These are phyloP conservation scores for Alentia gelatinosa DNA, from an alignment of 2,888 invertebrate species.

Conservation along the genomic window DNA sequence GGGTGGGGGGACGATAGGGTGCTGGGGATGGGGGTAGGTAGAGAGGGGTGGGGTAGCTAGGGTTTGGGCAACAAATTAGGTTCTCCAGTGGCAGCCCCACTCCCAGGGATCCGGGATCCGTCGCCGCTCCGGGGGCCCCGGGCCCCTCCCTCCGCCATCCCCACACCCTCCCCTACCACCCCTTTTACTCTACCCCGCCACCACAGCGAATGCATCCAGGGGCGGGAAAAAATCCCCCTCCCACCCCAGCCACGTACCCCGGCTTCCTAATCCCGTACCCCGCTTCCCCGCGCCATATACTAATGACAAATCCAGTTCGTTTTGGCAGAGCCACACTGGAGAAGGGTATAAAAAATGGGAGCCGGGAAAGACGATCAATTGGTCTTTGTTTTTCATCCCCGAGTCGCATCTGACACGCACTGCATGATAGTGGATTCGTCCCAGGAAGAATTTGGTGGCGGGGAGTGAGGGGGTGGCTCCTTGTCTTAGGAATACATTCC, in stretches of 20 bases:
- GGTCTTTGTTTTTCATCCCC: neutral
- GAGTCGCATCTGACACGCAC: neutral
- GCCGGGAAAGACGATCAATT: neutral
- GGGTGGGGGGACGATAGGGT: neutral
- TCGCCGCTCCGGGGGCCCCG: slow-evolving; percentile 37
- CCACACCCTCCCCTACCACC: neutral
- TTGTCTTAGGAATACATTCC: neutral
- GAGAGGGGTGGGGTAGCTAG: neutral
- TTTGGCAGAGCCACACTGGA: neutral
- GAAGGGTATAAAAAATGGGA: neutral
- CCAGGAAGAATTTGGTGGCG: neutral
- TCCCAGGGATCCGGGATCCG: slow-evolving; percentile 18
- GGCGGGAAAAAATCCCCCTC: slow-evolving; percentile 37
- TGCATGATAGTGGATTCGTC: neutral
- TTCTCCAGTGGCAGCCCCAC: slow-evolving; percentile 2
- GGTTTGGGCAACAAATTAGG: slow-evolving; percentile 23
- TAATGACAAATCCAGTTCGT: neutral
- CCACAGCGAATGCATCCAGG: slow-evolving; percentile 37
- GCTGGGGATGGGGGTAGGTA: neutral
- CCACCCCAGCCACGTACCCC: neutral
- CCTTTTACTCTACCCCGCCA: neutral
- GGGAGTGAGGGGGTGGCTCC: neutral
- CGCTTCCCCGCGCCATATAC: slow-evolving; percentile 3
- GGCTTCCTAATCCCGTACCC: neutral
- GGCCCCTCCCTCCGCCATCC: slow-evolving; percentile 34